phyloP scores from a whole-genome alignment of 1,140 invertebrate genomes.

The Varroa destructor region DNA sequence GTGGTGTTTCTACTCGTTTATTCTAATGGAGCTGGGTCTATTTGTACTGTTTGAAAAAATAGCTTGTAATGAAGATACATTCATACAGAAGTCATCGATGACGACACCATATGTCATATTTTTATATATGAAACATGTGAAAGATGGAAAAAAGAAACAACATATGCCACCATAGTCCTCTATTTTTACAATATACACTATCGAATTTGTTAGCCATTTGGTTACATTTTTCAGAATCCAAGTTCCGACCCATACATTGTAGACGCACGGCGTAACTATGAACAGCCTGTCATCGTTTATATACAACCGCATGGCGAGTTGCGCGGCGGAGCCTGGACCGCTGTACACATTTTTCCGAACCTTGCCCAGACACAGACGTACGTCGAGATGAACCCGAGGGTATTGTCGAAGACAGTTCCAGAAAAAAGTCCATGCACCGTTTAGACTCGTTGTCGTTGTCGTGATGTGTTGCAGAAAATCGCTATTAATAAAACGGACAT shows the following conservation, averaged over 20 bases:
- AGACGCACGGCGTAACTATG: constrained; percentile 73
- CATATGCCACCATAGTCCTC: no score
- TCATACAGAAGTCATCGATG: constrained; percentile 95
- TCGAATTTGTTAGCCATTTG: constrained; percentile 98
- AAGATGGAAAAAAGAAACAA: no score
- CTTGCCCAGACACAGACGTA: constrained; percentile 93
- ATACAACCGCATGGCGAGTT: constrained; percentile 90
- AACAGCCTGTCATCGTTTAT: constrained; percentile 85
- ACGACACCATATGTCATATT: constrained; percentile 66
- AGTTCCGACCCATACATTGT: constrained; percentile 99
- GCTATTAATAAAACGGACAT: constrained; percentile 39
- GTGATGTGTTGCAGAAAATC: constrained; percentile 37
- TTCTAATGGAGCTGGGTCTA: no score
- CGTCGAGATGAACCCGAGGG: constrained; percentile 60
- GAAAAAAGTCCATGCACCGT: constrained; percentile 72
- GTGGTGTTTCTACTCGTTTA: no score
- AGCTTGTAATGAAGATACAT: constrained; percentile 64
- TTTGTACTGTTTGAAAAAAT: no score
- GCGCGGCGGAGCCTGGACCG: constrained; percentile 95
- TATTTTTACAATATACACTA: no score
- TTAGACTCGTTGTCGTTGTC: constrained; percentile 77
- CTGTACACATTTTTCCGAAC: constrained; percentile 90
- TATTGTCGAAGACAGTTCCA: constrained; percentile 81
- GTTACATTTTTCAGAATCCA: constrained; percentile 91
- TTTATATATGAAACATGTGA: no score